Evolutionary conservation across 1,140 invertebrate genomes (phyloP), one percentile per base, ranked within the genome.

Genomic region (Drosophila mojavensis): DNA sequence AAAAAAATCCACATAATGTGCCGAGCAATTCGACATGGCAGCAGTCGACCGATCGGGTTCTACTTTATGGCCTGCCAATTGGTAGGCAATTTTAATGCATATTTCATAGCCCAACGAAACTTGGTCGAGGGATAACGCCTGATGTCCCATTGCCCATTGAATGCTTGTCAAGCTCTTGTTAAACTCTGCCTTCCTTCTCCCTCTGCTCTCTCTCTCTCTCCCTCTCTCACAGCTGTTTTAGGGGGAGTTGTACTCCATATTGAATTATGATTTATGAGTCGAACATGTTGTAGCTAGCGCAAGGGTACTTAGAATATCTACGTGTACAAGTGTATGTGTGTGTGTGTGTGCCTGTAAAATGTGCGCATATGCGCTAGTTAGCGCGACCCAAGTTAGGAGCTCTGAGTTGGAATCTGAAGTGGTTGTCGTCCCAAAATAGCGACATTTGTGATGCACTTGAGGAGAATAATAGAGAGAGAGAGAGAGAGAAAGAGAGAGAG

Each of bases 351-450:
- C 60, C 58, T 50, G 83, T 64, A 59, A 81, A 89, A 90, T 89
- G 85, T 89, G 85, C 85, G 68, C 84, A 89, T 89, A 89, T 89
- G 84, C 71, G 85, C 81, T 90, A 84, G 85, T 89, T 89, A 89
- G 71, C 77, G 80, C 69, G 64, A 88, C 17, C 41, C 13, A 61
- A 67, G 43, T 56, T 41, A 64, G 69, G 50, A 68, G 59, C 66
- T 59, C 60, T 6, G 55, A 70, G 60, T 64, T 60, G 53, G 11
- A 50, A 61, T 36, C 50, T 64, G 36, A 76, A 90, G 81, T 90
- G 85, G 85, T 81, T 80, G 86, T 66, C 75, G 71, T 58, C 81
- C 76, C 55, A 79, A 89, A 89, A 89, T 89, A 89, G 81, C 81
- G 86, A 90, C 85, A 90, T 90, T 90, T 90, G 85, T 85, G 75